phyloP scores from a whole-genome alignment of 2,888 invertebrate genomes.

The Apantesis nais region DNA sequence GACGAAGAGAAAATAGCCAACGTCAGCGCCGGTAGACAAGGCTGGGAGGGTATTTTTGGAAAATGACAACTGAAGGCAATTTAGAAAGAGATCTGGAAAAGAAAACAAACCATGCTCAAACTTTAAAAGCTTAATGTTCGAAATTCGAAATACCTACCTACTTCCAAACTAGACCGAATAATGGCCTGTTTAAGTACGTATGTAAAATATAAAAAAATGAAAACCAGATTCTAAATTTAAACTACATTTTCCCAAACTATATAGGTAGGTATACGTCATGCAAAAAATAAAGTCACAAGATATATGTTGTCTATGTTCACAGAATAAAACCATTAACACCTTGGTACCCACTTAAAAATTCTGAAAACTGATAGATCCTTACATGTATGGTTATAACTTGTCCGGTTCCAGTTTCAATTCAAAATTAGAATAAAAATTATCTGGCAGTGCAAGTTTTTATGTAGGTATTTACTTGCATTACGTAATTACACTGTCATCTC shows the following conservation, averaged over 20 bases:
- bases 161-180: neutral
- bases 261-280: neutral
- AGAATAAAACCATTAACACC: slow-evolving; percentile 6
- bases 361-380: neutral
- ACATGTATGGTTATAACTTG: neutral
- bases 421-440: neutral
- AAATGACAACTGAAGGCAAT: slow-evolving; percentile 28
- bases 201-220: neutral
- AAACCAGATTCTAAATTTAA: neutral
- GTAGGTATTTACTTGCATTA: neutral
- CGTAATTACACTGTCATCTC: neutral
- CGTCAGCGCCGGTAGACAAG: slow-evolving; percentile 47
- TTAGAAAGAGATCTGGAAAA: slow-evolving; percentile 13
- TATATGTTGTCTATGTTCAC: neutral
- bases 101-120: neutral
- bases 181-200: neutral
- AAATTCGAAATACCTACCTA: neutral
- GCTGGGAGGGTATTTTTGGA: slow-evolving; percentile 45
- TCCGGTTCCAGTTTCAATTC: neutral
- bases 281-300: neutral
- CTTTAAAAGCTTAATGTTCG: neutral
- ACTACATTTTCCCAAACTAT: neutral
- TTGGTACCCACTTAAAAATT: neutral
- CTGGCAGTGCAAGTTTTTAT: neutral
- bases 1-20: slow-evolving; percentile 40